Conservation (phyloP, 1,140 invertebrate species). For the Nylanderia fulva region DNA sequence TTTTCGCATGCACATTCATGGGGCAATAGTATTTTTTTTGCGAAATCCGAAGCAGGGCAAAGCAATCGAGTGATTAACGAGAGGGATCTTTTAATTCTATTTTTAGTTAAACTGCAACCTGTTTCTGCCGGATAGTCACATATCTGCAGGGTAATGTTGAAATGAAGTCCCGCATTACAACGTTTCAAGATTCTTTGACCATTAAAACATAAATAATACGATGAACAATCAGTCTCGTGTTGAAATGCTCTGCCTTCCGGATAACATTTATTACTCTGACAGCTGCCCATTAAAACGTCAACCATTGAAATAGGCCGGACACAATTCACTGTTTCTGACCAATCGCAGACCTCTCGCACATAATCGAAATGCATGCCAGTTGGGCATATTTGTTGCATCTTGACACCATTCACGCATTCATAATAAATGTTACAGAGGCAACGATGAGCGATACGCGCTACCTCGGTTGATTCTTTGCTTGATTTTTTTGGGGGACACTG, state of each 20-base stretch:
- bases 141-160: constrained; percentile 84
- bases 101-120: not conserved
- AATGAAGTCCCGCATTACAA: constrained; percentile 84
- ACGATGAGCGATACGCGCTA: constrained; percentile 82
- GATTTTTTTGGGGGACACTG: constrained; percentile 51
- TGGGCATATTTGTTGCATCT: constrained; percentile 83
- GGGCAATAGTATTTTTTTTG: no score
- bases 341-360: constrained; percentile 79
- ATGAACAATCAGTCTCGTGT: constrained; percentile 83
- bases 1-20: no score
- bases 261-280: constrained; percentile 1
- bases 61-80: not conserved
- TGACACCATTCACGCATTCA: constrained; percentile 85
- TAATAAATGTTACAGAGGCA: constrained; percentile 86
- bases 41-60: no score
- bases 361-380: constrained; percentile 80
- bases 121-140: constrained; percentile 77
- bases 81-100: no score
- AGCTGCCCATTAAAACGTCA: not conserved
- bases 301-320: not conserved
- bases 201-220: constrained; percentile 86
- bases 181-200: constrained; percentile 82
- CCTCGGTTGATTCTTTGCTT: not conserved
- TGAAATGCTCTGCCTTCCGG: constrained; percentile 65
- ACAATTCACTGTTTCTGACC: constrained; percentile 73